Percentiles rank a stretch among this genome's conserved stretches.
phyloP scores from a whole-genome alignment of 2,113 vertebrate genomes.

The Tetrax tetrax region DNA sequence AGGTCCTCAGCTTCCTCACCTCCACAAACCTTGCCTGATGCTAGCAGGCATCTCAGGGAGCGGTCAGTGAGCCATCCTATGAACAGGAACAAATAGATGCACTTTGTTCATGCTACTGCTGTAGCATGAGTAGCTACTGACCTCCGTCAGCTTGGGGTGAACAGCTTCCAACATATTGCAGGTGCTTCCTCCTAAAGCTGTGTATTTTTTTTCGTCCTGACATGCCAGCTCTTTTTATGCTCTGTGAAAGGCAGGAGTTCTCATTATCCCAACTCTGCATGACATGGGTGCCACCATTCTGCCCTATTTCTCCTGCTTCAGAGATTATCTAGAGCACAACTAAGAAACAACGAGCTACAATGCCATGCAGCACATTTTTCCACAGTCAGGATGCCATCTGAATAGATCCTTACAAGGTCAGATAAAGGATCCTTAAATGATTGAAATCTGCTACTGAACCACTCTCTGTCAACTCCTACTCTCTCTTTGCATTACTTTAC shows the following conservation, averaged over 20 bases:
- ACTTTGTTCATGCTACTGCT: background rate
- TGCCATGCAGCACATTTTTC: background rate
- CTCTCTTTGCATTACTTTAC: background rate
- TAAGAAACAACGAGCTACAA: background rate
- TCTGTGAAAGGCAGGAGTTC: background rate
- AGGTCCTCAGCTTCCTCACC: background rate
- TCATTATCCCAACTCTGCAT: background rate
- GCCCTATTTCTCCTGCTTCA: background rate
- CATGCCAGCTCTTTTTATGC: background rate
- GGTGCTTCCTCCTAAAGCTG: background rate
- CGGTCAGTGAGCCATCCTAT: background rate
- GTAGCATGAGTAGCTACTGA: background rate
- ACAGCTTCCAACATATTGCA: background rate
- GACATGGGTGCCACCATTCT: background rate
- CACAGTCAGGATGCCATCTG: background rate
- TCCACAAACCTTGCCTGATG: background rate
- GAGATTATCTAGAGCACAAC: background rate
- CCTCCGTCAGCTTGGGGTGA: background rate
- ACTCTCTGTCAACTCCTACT: background rate
- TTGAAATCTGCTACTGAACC: background rate
- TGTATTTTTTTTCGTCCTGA: background rate
- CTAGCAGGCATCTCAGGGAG: background rate
- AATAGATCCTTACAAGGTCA: background rate
- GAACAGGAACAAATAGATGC: background rate
- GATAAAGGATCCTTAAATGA: background rate